Evolutionary conservation across 2,797 vertebrate genomes (phyloP), one percentile per base, ranked within the genome.

Genomic region (Labeo calbasu): DNA sequence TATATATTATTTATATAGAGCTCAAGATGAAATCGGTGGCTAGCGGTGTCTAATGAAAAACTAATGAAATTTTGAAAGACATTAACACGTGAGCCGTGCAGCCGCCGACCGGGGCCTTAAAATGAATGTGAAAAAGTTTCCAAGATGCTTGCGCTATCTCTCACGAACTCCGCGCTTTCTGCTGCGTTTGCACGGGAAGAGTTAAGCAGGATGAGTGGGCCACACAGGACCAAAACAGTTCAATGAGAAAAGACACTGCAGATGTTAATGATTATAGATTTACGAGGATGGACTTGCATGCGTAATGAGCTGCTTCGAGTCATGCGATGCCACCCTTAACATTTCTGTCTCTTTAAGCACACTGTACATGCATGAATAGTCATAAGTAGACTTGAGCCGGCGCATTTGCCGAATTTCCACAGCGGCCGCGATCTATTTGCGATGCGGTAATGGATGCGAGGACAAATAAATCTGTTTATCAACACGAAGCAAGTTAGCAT

Each of bases 241-340:
- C 94, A 94, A 94, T 95, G 92, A 92, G 92, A 91, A 94, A 94
- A 93, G 93, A 93, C 88, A 87, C 91, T 93, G 90, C 92, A 94
- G 92, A 94, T 95, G 94, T 95, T 95, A 95, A 95, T 95, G 93
- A 95, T 95, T 95, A 95, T 94, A 92, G 94, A 95, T 95, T 93
- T 91, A 88, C 86, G 88, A 88, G 92, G 87, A 90, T 94, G 92
- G 93, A 83, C 86, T 83, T 81, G 93, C 94, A 95, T 95, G 75
- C 90, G 84, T 89, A 92, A 95, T 92, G 83, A 72, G 88, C 84
- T 87, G 90, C 81, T 89, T 87, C 87, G 90, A 85, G 84, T 90
- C 87, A 85, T 77, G 63, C 28, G 4, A 19, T 77, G 53, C 78
- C 77, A 50, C 63, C 57, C 57, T 68, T 77, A 73, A 84, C 68